A percentile compares a stretch with the other conserved stretches of the same genome.
Evolutionary conservation across 1,140 invertebrate species (phyloP).

Genomic region (Dinothrombium tinctorium): DNA sequence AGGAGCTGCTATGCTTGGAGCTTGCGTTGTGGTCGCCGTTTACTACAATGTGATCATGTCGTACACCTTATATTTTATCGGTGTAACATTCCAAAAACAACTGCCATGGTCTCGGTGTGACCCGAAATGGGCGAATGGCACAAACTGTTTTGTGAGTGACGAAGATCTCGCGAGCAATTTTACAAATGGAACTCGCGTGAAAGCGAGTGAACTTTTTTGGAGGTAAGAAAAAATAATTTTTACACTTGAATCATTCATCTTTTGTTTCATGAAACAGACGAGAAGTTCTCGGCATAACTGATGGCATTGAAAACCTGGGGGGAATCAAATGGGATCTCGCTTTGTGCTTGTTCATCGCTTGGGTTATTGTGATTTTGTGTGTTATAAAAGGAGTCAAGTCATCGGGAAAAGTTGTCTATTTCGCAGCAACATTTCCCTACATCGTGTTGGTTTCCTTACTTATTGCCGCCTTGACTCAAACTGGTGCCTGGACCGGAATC

Average conservation of each 20-base stretch:
- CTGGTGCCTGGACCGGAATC: constrained; percentile 26
- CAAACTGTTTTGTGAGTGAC: constrained; percentile 21
- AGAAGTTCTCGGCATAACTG: constrained; percentile 24
- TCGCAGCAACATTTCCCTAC: constrained; percentile 34
- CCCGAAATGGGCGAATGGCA: constrained; percentile 29
- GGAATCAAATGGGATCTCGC: constrained; percentile 31
- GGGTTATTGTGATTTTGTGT: constrained; percentile 31
- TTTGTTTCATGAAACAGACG: too few species aligned
- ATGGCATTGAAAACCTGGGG: constrained; percentile 26
- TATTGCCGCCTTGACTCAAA: constrained; percentile 28
- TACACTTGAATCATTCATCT: too few species aligned
- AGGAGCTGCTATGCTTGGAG: constrained; percentile 19
- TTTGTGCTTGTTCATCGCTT: constrained; percentile 28
- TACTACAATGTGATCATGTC: constrained; percentile 41
- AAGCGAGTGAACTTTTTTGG: too few species aligned
- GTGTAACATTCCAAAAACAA: constrained; percentile 26
- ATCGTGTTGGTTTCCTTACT: constrained; percentile 28
- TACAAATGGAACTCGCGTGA: too few species aligned
- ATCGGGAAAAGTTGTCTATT: constrained; percentile 53
- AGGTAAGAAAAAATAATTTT: too few species aligned
- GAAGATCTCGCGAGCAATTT: too few species aligned
- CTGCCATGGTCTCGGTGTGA: constrained; percentile 26
- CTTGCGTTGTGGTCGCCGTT: constrained; percentile 30
- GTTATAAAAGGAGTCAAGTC: constrained; percentile 28
- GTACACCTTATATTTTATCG: constrained; percentile 45